Conservation (phyloP, 53 echinoderm and acorn worm genomes). For the Crossaster papposus region DNA sequence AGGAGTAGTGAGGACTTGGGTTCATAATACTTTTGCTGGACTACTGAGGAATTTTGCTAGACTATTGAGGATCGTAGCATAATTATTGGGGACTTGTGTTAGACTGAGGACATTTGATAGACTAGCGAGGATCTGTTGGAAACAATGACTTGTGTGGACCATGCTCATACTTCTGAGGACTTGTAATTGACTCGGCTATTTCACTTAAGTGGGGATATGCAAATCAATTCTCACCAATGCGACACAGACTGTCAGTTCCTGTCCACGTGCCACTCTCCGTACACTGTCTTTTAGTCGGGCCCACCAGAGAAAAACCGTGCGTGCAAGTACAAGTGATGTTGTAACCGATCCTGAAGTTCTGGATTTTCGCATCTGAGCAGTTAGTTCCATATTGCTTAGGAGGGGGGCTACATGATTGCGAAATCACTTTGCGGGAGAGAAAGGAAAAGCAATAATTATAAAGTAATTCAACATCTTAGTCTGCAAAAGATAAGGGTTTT, state of each 20-base stretch:
- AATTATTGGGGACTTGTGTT: too few relatives aligned
- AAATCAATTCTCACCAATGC: constrained; percentile 38
- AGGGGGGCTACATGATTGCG: not conserved
- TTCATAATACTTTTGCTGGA: too few relatives aligned
- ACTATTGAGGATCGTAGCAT: too few relatives aligned
- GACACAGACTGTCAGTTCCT: constrained; percentile 24
- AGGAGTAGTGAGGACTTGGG: too few relatives aligned
- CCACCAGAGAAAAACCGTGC: not conserved
- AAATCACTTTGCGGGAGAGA: not conserved
- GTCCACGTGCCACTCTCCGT: constrained; percentile 37
- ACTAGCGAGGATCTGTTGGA: too few relatives aligned
- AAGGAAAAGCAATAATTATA: not conserved
- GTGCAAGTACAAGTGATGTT: constrained; percentile 22
- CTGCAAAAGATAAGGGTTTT: not conserved
- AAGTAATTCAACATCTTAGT: not conserved
- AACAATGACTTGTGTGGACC: too few relatives aligned
- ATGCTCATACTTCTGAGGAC: too few relatives aligned
- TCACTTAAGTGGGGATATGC: too few relatives aligned
- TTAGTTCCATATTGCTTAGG: not conserved
- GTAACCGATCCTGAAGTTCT: not conserved
- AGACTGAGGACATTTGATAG: too few relatives aligned
- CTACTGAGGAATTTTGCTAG: too few relatives aligned
- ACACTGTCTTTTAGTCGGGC: not conserved
- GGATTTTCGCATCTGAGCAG: not conserved
- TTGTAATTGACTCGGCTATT: too few relatives aligned